Base-by-base conservation (phyloP, 2,113 vertebrate genomes). In the Prionailurus bengalensis region DNA sequence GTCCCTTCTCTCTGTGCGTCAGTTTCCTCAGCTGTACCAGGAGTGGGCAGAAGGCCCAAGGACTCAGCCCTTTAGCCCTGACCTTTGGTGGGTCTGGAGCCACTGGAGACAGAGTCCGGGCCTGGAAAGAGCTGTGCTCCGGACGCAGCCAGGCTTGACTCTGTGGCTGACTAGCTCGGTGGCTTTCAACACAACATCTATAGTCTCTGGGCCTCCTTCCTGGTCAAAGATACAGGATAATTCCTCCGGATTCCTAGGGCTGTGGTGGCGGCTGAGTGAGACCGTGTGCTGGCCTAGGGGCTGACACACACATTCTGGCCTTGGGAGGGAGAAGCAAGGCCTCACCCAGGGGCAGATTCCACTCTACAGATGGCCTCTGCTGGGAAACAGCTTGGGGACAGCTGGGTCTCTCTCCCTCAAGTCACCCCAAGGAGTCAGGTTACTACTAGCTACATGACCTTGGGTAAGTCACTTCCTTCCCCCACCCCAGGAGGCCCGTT, bases 381-480 rank as follows among this genome's bases (percentile, higher is more conserved):
- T 17, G 21, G 61, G 82, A 94, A 73, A n/a, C 39, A 14, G 16
- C 39, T n/a, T 19, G 31, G 58, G 65, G 82, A 71, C 66, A 68
- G 61, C 42, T 79, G 78, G n/a, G 58, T 36, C 91, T 91, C 36
- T 84, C 63, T 89, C 83, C 92, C 73, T 79, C 78, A 73, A 36
- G 7, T 51, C 23, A 76, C 91, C 81, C 76, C 14, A 39, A 83
- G 80, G 96, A 82, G 76, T 90, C 80, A 17, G 61, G 71, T 81
- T 55, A 92, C 90, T 79, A 19, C 45, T 42, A 42, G 39, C 87
- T 82, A 42, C 36, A 45, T 74, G 97, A 97, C 97, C 95, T 96
- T 95, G 96, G 97, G 90, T 85, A 78, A 92, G 90, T 97, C 96
- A 91, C 81, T 97, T 97, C 88, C 96, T 95, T 94, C 91, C 65